Evolutionary conservation across 2,113 vertebrate species (phyloP).

Genomic region (Peromyscus californicus): DNA sequence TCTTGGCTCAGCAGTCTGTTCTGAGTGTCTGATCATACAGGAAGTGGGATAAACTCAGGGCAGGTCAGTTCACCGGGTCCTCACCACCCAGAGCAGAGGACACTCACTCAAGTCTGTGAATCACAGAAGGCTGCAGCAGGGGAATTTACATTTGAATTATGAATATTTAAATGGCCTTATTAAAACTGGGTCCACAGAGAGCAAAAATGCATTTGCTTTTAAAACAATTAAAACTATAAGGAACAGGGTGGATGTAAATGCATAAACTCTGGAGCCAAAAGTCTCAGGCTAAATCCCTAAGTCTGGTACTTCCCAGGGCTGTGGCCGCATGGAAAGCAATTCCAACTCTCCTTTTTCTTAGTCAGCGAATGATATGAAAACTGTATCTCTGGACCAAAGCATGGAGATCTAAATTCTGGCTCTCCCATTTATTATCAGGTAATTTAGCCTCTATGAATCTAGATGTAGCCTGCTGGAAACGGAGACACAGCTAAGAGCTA

Average conservation of each 20-base stretch:
- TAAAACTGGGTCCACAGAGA: constrained; percentile 77
- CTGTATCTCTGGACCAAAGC: not conserved
- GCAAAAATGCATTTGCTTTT: constrained; percentile 68
- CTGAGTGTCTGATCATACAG: constrained; percentile 69
- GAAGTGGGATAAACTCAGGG: constrained; percentile 29
- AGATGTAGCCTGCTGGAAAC: not conserved
- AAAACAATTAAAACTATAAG: constrained; percentile 81
- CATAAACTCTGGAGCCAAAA: constrained; percentile 33
- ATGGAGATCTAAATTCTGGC: not conserved
- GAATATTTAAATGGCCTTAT: constrained; percentile 82
- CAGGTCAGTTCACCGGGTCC: not conserved
- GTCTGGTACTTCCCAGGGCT: not conserved
- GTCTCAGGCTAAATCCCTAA: not conserved
- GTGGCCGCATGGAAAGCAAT: not conserved
- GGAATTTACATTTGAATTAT: constrained; percentile 73
- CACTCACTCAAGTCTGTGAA: constrained; percentile 58
- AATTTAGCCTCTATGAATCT: not conserved
- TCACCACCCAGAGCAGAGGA: constrained; percentile 53
- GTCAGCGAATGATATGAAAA: not conserved
- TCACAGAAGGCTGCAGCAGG: constrained; percentile 52
- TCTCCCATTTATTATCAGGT: not conserved
- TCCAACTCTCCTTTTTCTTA: not conserved
- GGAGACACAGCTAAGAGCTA: not conserved
- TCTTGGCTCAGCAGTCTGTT: constrained; percentile 79
- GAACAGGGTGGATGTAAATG: not conserved